These are phyloP conservation scores for Caenorhabditis uteleia DNA, from an alignment of 2,888 invertebrate species.

Conservation along the genomic window DNA sequence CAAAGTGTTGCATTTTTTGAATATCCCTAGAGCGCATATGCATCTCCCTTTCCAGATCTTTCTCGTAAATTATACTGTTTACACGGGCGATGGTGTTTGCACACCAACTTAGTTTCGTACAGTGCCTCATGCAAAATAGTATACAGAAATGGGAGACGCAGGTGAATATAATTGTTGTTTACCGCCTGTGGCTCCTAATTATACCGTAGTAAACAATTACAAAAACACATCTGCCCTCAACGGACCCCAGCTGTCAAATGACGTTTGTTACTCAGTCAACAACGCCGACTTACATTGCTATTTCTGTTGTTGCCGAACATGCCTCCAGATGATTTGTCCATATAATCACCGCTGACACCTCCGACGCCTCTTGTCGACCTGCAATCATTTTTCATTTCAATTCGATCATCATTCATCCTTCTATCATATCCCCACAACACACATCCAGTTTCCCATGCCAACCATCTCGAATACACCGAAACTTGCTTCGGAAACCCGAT, in stretches of 20 bases:
- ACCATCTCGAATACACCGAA: slow-evolving; percentile 1
- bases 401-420: background rate
- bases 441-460: slow-evolving; percentile 4
- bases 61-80: no score
- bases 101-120: slow-evolving; percentile 12
- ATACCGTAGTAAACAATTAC: no score
- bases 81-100: no score
- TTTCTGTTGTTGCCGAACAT: slow-evolving; percentile 55
- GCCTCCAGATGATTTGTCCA: slow-evolving; percentile 49
- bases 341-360: slow-evolving; percentile 59
- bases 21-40: no score
- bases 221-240: background rate
- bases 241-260: no score
- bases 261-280: background rate
- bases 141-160: slow-evolving; percentile 1
- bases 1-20: no score
- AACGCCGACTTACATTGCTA: slow-evolving; percentile 50
- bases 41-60: no score
- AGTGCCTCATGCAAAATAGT: background rate
- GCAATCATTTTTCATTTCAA: slow-evolving; percentile 12
- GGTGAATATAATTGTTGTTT: background rate
- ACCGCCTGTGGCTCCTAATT: no score
- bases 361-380: slow-evolving; percentile 63
- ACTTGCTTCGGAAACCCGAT: no score
- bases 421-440: background rate